Evolutionary conservation across 2,113 vertebrate species (phyloP), one percentile per base, ranked within the genome.

Genomic region (Hydrochoerus hydrochaeris): DNA sequence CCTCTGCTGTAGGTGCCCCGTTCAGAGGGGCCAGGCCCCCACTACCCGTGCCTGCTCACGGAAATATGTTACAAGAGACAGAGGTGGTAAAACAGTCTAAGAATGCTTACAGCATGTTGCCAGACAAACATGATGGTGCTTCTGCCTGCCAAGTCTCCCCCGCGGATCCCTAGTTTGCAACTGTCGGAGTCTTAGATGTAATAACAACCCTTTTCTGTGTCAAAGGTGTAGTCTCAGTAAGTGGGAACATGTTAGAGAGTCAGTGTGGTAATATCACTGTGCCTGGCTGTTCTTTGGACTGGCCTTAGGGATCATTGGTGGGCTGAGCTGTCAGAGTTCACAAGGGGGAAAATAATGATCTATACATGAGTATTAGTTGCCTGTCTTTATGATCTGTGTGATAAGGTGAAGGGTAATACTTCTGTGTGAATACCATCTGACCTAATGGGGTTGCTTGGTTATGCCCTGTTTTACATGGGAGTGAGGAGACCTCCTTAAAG

Each of bases 321-420:
- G 92, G 85, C 86, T 94, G 85, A 97, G 82, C 91, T 96, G 88
- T 96, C 97, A 97, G 80, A 96, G 97, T 97, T 97, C 97, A 97
- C 77, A 62, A 93, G 90, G 32, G 32, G 54, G 82, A 96, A 94
- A 95, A 97, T 97, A 96, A 94, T 88, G 75, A 75, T 83, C 96
- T 88, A 49, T 94, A 92, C 90, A 84, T 82, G 80, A 57, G 54
- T 95, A 95, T 91, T 95, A 97, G 95, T 92, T 60, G 85, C 88
- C 77, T 69, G 9, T 30, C 19, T 97, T 97, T 96, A 98, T 97
- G 86, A 82, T 54, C 52, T 73, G 71, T 26, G 82, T 20, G 85
- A 97, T 97, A 94, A 97, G 67, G 22, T 60, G 88, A 96, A 92
- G 90, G 92, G 77, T 95, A 85, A 92, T 92, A 41, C 92, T 85